Evolutionary conservation across 2,113 vertebrate species (phyloP), one percentile per base, ranked within the genome.

Genomic region (Brachypteracias leptosomus): DNA sequence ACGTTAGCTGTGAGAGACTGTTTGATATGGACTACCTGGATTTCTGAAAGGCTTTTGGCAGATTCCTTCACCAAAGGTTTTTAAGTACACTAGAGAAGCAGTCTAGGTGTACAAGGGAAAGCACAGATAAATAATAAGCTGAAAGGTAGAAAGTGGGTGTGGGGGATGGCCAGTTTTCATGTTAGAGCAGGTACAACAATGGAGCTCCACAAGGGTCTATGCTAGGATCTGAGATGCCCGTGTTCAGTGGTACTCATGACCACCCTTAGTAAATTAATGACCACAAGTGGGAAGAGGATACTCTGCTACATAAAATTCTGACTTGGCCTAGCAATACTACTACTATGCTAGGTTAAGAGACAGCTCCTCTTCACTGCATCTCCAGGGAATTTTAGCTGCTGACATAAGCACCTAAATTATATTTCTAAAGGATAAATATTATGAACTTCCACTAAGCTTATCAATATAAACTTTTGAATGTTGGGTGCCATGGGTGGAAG

Each of bases 41-140:
- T 82, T 93, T 91, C 66, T 75, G 40, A 72, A 93, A 79, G 11
- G 21, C 36, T 91, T 93, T 94, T 88, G 76, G 68, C 68, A 89
- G 77, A 18, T 86, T 95, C 46, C 40, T 84, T 86, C 59, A 66
- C 9, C 5, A 62, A 70, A 70, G 13, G 12, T 54, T 92, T 92
- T 93, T 38, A 93, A 88, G n/a, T 65, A 57, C 9, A 24, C 12
- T 70, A 65, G 20, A 57, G 73, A 83, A 84, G 73, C 54, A 76
- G 13, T 25, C 11, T 76, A 73, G 9, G 7, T 73, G 21, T 83
- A 54, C 24, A 75, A 65, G 46, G 22, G n/a, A 88, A 90, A 36
- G 31, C 55, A 86, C 2, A 70, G 54, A 76, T 47, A 18, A 75
- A 79, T 72, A 90, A 24, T 21, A 76, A n/a, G 5, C 13, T 74